Base-by-base conservation (phyloP, 2,888 invertebrate species). In the Tinea semifulvella region DNA sequence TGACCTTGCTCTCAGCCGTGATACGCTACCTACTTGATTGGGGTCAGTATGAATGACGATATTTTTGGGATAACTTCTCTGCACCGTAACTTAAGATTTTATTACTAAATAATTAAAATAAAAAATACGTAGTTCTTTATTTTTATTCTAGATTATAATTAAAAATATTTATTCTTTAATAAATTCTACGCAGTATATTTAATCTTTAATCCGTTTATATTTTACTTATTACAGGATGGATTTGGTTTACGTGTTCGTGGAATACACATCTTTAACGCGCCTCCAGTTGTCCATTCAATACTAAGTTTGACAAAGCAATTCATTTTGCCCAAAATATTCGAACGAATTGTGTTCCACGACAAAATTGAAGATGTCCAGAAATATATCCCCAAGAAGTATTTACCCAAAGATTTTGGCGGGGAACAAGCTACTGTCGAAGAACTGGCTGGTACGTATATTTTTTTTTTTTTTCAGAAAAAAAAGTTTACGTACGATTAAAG, bases 221-320 rank as follows among this genome's bases (percentile, higher is more conserved):
- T n/a, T 22, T 7, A 22, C 8, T 14, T 42, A n/a, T 71, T 74
- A 25, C 57, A 84, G 84, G 80, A 80, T 54, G 81, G 82, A 0
- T 62, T 70, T 8, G 72, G 79, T 1, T 55, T 68, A 3, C 63
- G 70, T 44, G 54, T 83, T 0, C 61, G 63, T 18, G 65, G 64
- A 0, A 67, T 83, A 7, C 82, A 84, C 48, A 52, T 80, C 0
- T 44, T 84, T 0, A 81, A 82, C 46, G 61, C 71, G 0, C 73
- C 73, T 0, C 52, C 57, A 1, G 55, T 68, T 1, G 54, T 66
- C 0, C 62, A 68, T 19, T 65, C 69, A 18, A 50, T 69, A 1
- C 49, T 76, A 0, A 62, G 53, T 6, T 55, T 81, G 5, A 55
- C 77, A 49, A 80, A 68, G 48, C 68, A 63, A 46, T 63, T 75